Percentiles rank a stretch among this genome's conserved stretches.
Conservation (phyloP, 2,113 vertebrate species). For the Tachycineta bicolor region DNA sequence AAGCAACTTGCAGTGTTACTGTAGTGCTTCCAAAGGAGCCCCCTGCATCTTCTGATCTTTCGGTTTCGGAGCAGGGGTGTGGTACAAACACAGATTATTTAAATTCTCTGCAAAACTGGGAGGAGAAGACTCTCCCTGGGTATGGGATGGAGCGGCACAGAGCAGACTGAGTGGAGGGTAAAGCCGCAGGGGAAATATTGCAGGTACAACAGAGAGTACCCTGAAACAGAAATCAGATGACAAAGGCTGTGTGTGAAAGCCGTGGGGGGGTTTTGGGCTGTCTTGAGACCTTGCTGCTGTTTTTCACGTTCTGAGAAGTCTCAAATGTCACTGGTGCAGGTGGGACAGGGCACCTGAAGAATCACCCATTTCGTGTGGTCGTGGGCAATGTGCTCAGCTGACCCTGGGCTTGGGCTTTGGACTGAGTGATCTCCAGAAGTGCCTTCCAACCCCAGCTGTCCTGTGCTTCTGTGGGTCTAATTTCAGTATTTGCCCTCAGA, state of each 20-base stretch:
- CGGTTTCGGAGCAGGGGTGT: not conserved
- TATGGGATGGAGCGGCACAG: not conserved
- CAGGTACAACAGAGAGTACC: not conserved
- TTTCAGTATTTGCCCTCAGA: not conserved
- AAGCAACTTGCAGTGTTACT: constrained; percentile 21
- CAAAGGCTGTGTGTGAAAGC: not conserved
- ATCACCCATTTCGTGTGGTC: not conserved
- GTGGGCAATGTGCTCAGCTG: not conserved
- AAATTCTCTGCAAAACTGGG: not conserved
- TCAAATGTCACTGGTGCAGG: not conserved
- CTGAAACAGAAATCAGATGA: not conserved
- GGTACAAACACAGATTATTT: not conserved
- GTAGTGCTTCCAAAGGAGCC: not conserved
- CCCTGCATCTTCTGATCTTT: not conserved
- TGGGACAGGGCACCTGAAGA: not conserved
- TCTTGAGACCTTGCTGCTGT: not conserved
- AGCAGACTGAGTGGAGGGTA: not conserved
- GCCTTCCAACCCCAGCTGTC: not conserved
- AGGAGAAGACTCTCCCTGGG: not conserved
- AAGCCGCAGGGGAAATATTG: not conserved
- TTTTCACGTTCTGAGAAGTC: not conserved
- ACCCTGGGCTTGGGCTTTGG: not conserved
- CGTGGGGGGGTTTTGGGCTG: not conserved
- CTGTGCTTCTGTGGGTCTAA: not conserved
- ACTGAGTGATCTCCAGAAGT: not conserved